A percentile compares a stretch with the other conserved stretches of the same genome.
Conservation (phyloP, 1,140 invertebrate species). For the Rhagoletis zephyria region DNA sequence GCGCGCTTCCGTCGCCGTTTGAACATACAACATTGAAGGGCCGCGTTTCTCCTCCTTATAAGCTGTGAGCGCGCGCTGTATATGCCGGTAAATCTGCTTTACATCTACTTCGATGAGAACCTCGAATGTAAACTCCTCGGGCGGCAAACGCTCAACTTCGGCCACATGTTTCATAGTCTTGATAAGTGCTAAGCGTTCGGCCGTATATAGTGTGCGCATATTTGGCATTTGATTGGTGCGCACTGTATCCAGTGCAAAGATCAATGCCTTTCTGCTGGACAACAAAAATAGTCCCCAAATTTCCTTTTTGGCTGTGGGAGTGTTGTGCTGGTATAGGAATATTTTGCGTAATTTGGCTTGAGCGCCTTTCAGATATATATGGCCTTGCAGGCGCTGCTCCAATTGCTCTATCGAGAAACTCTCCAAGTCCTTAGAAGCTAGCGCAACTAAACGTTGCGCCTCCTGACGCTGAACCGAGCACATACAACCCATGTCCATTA, state of each 20-base stretch:
- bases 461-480: conserved; percentile 83
- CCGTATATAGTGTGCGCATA: conserved; percentile 85
- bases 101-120: conserved; percentile 85
- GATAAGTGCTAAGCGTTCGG: conserved; percentile 80
- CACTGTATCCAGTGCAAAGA: conserved; percentile 92
- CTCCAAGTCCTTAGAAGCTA: conserved; percentile 75
- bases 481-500: conserved; percentile 91
- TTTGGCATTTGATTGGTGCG: conserved; percentile 95
- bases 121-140: conserved; percentile 84
- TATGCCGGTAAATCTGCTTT: conserved; percentile 80
- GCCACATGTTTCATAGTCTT: conserved; percentile 66
- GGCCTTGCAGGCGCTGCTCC: conserved; percentile 82
- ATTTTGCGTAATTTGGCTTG: conserved; percentile 80
- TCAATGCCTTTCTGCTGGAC: conserved; percentile 82
- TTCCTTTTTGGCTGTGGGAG: conserved; percentile 80
- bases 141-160: conserved; percentile 75
- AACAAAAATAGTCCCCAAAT: conserved; percentile 91
- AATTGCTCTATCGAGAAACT: conserved; percentile 88
- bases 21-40: conserved; percentile 86
- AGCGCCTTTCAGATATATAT: conserved; percentile 83
- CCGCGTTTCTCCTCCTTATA: conserved; percentile 93
- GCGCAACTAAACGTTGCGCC: conserved; percentile 71
- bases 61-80: conserved; percentile 84
- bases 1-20: conserved; percentile 78
- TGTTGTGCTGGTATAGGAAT: conserved; percentile 92